phyloP scores from a whole-genome alignment of 2,888 invertebrate species.

The Drosophila kanekoi region DNA sequence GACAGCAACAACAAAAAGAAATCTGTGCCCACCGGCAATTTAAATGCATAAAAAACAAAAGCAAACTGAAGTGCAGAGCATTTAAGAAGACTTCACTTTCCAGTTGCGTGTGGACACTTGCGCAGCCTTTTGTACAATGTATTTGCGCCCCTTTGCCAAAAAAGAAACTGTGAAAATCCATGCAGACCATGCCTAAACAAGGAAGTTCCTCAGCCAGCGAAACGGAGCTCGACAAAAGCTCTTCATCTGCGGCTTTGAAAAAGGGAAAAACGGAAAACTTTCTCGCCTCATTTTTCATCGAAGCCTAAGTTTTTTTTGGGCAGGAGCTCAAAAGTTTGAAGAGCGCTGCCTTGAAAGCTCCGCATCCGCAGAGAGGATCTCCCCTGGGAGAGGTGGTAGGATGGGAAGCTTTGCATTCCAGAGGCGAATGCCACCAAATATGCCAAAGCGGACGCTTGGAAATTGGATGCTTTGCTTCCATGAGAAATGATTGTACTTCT shows the following conservation, averaged over 20 bases:
- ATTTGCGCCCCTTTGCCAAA: slow-evolving; percentile 10
- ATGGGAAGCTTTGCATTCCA: too few relatives aligned
- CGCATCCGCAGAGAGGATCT: background rate
- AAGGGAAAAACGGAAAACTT: slow-evolving; percentile 44
- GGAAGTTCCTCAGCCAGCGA: slow-evolving; percentile 3
- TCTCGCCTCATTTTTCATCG: slow-evolving; percentile 47
- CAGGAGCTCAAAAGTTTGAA: slow-evolving; percentile 45
- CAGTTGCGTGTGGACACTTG: slow-evolving; percentile 33
- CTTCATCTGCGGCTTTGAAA: slow-evolving; percentile 14
- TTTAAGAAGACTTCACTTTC: slow-evolving; percentile 34
- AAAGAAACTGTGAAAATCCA: slow-evolving; percentile 9
- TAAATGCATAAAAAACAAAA: slow-evolving; percentile 54
- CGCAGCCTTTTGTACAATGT: slow-evolving; percentile 25
- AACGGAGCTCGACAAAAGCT: slow-evolving; percentile 19
- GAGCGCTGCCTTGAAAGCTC: slow-evolving; percentile 25
- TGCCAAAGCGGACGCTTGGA: background rate
- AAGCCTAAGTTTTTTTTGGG: slow-evolving; percentile 33
- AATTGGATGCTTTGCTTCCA: background rate
- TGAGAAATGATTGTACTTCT: too few relatives aligned
- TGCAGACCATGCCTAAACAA: background rate
- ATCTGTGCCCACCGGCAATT: slow-evolving; percentile 58
- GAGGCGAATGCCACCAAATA: background rate
- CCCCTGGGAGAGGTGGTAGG: background rate
- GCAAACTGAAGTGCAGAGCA: slow-evolving; percentile 52
- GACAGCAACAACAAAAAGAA: slow-evolving; percentile 18